These are phyloP conservation scores for Platygyra sinensis DNA, from an alignment of 64 coral and sea anemone genomes.

Conservation along the genomic window DNA sequence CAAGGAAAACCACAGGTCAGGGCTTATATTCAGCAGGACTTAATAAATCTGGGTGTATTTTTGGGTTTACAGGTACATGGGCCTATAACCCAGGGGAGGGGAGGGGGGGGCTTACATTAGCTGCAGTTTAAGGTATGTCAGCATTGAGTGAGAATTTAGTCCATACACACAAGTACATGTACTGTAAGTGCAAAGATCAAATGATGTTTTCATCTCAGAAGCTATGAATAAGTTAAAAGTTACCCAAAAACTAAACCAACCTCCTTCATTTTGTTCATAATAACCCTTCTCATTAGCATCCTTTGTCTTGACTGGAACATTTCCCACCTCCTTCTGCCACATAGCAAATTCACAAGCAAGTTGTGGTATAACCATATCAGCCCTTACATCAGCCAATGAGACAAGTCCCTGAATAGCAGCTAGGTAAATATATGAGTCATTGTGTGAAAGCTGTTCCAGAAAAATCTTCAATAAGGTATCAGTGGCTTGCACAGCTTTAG, in stretches of 20 bases:
- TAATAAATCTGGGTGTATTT: too few species aligned
- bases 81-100: too few species aligned
- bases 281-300: constrained; percentile 63
- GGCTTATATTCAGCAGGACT: too few species aligned
- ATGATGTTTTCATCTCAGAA: too few species aligned
- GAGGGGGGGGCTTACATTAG: too few species aligned
- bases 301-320: not conserved
- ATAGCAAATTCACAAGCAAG: constrained; percentile 72
- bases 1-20: too few species aligned
- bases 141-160: too few species aligned
- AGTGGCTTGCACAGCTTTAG: constrained; percentile 57
- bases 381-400: constrained; percentile 67
- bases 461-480: constrained; percentile 88
- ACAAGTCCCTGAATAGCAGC: constrained; percentile 90
- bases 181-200: too few species aligned
- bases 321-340: not conserved
- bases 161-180: too few species aligned
- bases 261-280: constrained; percentile 4
- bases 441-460: constrained; percentile 77
- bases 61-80: too few species aligned
- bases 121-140: too few species aligned
- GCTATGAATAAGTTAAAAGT: too few species aligned
- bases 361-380: constrained; percentile 65
- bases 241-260: not conserved
- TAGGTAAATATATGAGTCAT: constrained; percentile 93